phyloP scores from a whole-genome alignment of 2,888 invertebrate genomes.

The Drosophila borborema region DNA sequence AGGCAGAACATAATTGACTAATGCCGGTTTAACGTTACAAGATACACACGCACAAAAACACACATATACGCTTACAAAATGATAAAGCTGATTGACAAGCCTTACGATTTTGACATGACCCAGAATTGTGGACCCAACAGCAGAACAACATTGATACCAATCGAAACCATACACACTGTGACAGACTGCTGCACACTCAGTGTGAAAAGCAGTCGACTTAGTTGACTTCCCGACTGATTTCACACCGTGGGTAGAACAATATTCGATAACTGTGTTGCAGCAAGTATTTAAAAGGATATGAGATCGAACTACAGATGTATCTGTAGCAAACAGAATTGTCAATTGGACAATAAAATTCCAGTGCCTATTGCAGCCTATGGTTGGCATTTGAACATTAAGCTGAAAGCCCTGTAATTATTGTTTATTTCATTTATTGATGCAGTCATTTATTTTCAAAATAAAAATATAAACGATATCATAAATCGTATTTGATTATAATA shows the following conservation, averaged over 20 bases:
- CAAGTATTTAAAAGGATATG: too few species aligned
- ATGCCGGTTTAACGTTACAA: conserved; percentile 60
- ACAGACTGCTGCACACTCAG: background rate
- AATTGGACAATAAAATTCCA: too few species aligned
- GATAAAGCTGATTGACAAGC: conserved; percentile 55
- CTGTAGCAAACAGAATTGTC: too few species aligned
- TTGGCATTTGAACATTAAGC: too few species aligned
- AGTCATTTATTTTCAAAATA: too few species aligned
- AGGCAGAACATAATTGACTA: conserved; percentile 53
- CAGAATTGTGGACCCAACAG: conserved; percentile 37
- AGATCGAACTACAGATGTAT: too few species aligned
- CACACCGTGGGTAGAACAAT: conserved; percentile 6
- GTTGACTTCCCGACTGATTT: conserved; percentile 41
- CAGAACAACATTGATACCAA: conserved; percentile 46
- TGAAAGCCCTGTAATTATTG: too few species aligned
- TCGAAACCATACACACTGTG: conserved; percentile 26
- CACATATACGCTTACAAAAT: conserved; percentile 12
- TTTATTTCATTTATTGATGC: too few species aligned
- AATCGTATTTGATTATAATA: too few species aligned
- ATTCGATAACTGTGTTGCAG: background rate
- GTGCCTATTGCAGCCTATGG: too few species aligned
- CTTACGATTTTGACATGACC: conserved; percentile 46
- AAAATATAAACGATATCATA: too few species aligned
- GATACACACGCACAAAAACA: conserved; percentile 25
- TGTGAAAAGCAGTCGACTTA: conserved; percentile 46